Evolutionary conservation across 2,888 invertebrate genomes (phyloP).

Genomic region (Thelaira solivaga): DNA sequence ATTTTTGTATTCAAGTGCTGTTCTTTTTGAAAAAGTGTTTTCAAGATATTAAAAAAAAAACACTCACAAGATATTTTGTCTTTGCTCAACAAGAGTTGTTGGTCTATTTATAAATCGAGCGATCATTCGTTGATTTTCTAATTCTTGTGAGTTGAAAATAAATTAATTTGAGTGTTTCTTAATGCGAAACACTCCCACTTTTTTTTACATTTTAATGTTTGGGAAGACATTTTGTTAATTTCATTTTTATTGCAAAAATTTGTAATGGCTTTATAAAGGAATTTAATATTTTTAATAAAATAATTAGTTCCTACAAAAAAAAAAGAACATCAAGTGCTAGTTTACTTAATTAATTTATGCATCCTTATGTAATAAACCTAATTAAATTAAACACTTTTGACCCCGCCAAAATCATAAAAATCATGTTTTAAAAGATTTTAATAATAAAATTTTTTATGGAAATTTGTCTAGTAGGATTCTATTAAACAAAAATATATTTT

Average conservation of each 20-base stretch:
- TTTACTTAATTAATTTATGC: no score
- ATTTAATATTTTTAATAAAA: background rate
- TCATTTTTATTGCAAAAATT: background rate
- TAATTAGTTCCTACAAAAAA: no score
- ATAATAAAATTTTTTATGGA: no score
- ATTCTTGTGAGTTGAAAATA: conserved; percentile 39
- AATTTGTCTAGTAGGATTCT: no score
- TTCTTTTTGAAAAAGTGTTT: conserved; percentile 64
- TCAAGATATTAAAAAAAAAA: conserved; percentile 67
- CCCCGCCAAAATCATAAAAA: no score
- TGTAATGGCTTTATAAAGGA: background rate
- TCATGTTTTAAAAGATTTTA: no score
- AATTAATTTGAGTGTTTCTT: conserved; percentile 23
- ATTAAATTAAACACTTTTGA: no score
- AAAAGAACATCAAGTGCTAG: no score
- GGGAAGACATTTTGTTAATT: conserved; percentile 52
- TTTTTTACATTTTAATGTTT: conserved; percentile 30
- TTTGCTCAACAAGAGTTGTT: conserved; percentile 70
- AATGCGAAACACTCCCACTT: conserved; percentile 42
- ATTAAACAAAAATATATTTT: no score
- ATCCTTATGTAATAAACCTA: no score
- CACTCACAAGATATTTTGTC: conserved; percentile 60
- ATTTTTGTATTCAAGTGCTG: conserved; percentile 61
- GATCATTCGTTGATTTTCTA: conserved; percentile 58
- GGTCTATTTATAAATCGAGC: conserved; percentile 71